These are phyloP conservation scores for Climacteris rufus DNA, from an alignment of 2,113 vertebrate species.

Conservation along the genomic window DNA sequence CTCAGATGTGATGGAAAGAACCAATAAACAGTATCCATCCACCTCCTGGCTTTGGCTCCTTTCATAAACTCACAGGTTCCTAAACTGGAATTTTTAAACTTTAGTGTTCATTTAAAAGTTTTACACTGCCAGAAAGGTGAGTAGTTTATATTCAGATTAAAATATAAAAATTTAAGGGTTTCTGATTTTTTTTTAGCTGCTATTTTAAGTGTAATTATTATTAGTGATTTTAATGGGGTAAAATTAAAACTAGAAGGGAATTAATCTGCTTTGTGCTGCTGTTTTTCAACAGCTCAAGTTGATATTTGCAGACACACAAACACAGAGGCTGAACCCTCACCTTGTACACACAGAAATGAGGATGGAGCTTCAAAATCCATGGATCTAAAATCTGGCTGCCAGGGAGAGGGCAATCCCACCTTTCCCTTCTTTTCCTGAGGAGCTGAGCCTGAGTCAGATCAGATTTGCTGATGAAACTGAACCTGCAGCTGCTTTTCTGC, in stretches of 20 bases:
- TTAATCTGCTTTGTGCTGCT: neutral
- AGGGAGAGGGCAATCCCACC: neutral
- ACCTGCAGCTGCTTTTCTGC: neutral
- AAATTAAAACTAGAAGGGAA: neutral
- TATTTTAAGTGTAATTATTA: neutral
- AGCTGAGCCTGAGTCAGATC: neutral
- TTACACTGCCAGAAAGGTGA: neutral
- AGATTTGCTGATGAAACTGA: neutral
- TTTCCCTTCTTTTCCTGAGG: neutral
- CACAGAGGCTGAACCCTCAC: neutral
- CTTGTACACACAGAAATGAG: fast-evolving
- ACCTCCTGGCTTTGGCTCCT: neutral
- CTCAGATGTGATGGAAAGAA: constrained; percentile 72
- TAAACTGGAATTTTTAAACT: neutral
- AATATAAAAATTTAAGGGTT: neutral
- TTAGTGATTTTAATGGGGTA: neutral
- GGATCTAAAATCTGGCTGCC: neutral
- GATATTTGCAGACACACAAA: neutral
- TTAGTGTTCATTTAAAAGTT: neutral
- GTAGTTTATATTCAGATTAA: neutral
- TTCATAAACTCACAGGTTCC: neutral
- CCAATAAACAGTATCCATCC: constrained; percentile 75
- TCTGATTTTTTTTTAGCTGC: neutral
- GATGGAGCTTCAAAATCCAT: fast-evolving
- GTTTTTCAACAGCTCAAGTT: neutral